Percentiles rank a stretch among this genome's conserved stretches.
These are phyloP conservation scores for Enteromius trimaculatus DNA, from an alignment of 2,797 vertebrate species.

Conservation along the genomic window DNA sequence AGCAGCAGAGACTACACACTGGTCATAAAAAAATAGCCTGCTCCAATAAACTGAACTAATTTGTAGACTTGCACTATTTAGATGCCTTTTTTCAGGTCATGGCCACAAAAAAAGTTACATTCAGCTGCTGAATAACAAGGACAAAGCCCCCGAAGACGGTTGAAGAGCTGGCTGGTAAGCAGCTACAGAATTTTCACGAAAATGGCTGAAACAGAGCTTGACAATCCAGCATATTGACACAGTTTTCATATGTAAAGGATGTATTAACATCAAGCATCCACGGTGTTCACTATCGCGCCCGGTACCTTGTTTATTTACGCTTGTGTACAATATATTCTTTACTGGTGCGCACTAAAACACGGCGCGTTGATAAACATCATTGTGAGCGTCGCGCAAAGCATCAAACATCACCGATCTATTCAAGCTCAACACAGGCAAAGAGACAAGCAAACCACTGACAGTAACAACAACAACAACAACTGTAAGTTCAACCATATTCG, in stretches of 20 bases:
- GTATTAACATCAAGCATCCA: background rate
- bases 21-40: background rate
- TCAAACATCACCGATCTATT: constrained; percentile 26
- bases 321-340: background rate
- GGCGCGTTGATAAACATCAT: background rate
- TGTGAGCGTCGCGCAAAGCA: background rate
- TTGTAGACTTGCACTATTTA: background rate
- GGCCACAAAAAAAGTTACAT: constrained; percentile 16
- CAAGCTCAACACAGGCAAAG: background rate
- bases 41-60: background rate
- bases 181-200: background rate
- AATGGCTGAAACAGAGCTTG: constrained; percentile 20
- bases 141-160: constrained; percentile 8
- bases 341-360: background rate
- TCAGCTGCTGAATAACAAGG: constrained; percentile 8
- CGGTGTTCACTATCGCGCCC: background rate
- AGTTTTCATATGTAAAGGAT: background rate
- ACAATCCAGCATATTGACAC: background rate
- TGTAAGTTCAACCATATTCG: constrained; percentile 52
- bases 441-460: constrained; percentile 31
- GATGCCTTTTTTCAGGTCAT: background rate
- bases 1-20: background rate
- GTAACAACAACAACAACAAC: constrained; percentile 29
- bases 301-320: background rate
- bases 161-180: background rate